Conservation (phyloP, 53 echinoderm and acorn worm genomes). For the Crossaster papposus region DNA sequence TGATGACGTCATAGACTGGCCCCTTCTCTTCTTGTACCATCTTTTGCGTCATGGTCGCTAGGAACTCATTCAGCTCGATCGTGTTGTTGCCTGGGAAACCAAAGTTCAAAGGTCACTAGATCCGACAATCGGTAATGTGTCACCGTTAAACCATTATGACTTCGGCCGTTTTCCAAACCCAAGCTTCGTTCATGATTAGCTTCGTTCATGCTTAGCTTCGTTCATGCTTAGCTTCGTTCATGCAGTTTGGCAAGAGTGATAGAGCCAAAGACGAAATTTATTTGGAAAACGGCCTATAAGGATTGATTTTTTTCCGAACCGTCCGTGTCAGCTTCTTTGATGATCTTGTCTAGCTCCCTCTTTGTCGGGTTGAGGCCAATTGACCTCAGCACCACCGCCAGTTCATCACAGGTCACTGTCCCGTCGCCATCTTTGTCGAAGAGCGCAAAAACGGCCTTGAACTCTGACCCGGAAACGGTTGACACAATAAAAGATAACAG, state of each 20-base stretch:
- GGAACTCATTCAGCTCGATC: conserved; percentile 39
- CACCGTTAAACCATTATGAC: no score
- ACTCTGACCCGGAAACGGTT: conserved; percentile 15
- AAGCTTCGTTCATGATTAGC: no score
- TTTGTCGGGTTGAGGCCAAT: conserved; percentile 51
- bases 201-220: no score
- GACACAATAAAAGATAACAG: not conserved
- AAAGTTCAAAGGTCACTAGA: not conserved
- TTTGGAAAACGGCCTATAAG: no score
- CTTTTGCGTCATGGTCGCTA: conserved; percentile 7
- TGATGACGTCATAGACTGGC: conserved; percentile 26
- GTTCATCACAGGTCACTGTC: conserved; percentile 37
- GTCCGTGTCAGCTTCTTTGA: conserved; percentile 33
- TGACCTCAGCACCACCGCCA: conserved; percentile 36
- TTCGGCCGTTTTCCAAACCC: no score
- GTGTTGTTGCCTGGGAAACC: conserved; percentile 25
- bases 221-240: no score
- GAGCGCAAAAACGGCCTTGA: conserved; percentile 22
- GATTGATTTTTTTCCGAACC: not conserved
- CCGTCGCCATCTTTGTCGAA: conserved; percentile 54
- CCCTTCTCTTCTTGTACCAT: not conserved
- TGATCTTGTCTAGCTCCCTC: conserved; percentile 44
- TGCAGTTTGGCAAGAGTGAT: no score
- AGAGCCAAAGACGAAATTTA: no score
- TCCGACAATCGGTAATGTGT: not conserved